Evolutionary conservation across 1,140 invertebrate genomes (phyloP), one percentile per base, ranked within the genome.

Genomic region (Ceratosolen fusciceps): DNA sequence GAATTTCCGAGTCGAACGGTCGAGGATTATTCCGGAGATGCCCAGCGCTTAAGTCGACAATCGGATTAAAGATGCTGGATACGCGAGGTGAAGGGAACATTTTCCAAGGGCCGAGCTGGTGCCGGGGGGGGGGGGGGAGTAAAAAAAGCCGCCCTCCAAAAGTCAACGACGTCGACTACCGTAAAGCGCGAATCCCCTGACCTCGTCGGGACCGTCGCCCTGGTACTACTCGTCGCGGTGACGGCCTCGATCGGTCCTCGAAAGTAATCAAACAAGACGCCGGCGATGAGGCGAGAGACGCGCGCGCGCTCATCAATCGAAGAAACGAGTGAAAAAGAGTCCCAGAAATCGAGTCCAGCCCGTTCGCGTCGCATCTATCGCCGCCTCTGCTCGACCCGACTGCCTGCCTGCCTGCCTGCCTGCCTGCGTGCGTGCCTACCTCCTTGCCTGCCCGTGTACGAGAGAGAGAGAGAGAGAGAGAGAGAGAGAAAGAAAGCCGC

Each of bases 401-500:
- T 47, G 43, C 8, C 43, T 16, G 43, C 43, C 43, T 7, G 43
- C 43, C 14, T 62, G 31, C 31, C 12, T 29, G 2, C 12, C 58
- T 10, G 29, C 16, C 7, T 2, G 58, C 34, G 26, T 21, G 47
- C 31, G 34, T 34, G 9, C n/a, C 1, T 14, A 29, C 62, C 24
- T 29, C 39, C 71, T 54, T 60, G 56, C 67, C 62, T n/a, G n/a
- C n/a, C n/a, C n/a, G n/a, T n/a, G n/a, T n/a, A n/a, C n/a, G n/a
- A n/a, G n/a, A n/a, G n/a, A n/a, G n/a, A n/a, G n/a, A n/a, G n/a
- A n/a, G n/a, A n/a, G n/a, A n/a, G n/a, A n/a, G n/a, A n/a, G n/a
- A n/a, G n/a, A n/a, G 62, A 72, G n/a, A 70, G 72, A 79, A 79
- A 80, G 78, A 74, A 74, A 80, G 78, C 65, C 49, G 24, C 70